A percentile compares a stretch with the other conserved stretches of the same genome.
These are phyloP conservation scores for Plutomurus gul DNA, from an alignment of 1,140 invertebrate species.

Conservation along the genomic window DNA sequence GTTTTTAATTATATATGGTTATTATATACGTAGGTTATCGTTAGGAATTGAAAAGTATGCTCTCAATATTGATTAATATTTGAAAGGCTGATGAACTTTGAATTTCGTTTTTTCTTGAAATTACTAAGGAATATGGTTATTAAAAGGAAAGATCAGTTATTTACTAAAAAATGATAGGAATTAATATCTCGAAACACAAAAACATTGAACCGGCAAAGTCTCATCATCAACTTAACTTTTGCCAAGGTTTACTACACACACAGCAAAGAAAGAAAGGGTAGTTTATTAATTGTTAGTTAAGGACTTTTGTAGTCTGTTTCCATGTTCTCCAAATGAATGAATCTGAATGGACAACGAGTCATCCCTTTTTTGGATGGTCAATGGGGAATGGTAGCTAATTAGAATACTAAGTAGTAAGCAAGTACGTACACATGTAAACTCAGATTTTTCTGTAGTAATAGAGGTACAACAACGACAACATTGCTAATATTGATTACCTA, in stretches of 20 bases:
- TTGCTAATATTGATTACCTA: neutral
- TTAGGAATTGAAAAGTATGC: neutral
- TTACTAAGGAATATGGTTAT: neutral
- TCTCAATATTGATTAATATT: constrained; percentile 13
- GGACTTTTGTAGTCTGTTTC: neutral
- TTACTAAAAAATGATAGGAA: too few species aligned
- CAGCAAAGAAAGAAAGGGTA: too few species aligned
- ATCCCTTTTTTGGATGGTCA: neutral
- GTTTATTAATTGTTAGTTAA: neutral
- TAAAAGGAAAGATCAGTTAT: too few species aligned
- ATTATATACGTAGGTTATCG: neutral
- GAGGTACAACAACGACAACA: neutral
- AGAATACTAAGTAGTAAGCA: neutral
- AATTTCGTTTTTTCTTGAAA: neutral
- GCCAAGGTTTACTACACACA: too few species aligned
- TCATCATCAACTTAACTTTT: too few species aligned
- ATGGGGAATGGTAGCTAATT: neutral
- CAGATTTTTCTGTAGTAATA: neutral
- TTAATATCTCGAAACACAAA: too few species aligned
- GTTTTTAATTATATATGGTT: too few species aligned
- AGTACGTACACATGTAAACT: too few species aligned
- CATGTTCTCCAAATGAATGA: neutral
- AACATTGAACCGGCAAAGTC: too few species aligned
- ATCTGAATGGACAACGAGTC: too few species aligned
- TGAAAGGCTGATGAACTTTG: constrained; percentile 14